These are phyloP conservation scores for Cynopterus sphinx DNA, from an alignment of 2,797 vertebrate species.

Conservation along the genomic window DNA sequence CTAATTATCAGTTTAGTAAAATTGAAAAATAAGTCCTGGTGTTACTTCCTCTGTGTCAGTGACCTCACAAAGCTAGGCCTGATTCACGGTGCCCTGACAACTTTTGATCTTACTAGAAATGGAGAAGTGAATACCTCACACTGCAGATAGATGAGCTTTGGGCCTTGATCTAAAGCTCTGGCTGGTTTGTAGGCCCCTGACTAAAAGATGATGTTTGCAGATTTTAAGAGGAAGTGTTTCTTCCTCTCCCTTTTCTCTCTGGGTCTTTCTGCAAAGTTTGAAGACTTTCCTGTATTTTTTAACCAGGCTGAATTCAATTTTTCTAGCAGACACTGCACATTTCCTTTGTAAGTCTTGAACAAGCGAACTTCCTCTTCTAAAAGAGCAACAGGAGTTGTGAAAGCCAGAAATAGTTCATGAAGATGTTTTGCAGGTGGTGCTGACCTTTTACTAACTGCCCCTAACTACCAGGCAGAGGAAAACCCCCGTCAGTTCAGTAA, in stretches of 20 bases:
- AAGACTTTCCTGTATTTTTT: neutral
- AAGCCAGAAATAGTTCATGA: neutral
- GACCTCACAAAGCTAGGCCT: neutral
- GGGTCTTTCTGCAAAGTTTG: constrained; percentile 18
- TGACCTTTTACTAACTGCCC: neutral
- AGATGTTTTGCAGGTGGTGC: neutral
- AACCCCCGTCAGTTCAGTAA: neutral
- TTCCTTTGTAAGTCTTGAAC: neutral
- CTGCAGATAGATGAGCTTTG: neutral
- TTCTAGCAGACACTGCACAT: constrained; percentile 8
- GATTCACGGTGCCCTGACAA: neutral
- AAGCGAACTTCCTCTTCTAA: constrained; percentile 24
- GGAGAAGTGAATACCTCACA: neutral
- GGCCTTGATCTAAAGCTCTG: neutral
- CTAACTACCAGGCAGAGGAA: neutral
- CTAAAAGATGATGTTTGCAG: neutral
- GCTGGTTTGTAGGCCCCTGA: neutral
- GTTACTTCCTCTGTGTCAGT: neutral
- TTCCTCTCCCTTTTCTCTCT: neutral
- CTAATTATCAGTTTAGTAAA: neutral
- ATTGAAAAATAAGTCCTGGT: neutral
- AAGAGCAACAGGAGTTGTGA: neutral
- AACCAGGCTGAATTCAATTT: neutral
- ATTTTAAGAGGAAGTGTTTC: neutral
- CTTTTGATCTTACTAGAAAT: neutral